Base-by-base conservation (phyloP, 2,113 vertebrate genomes). In the Clarias gariepinus region DNA sequence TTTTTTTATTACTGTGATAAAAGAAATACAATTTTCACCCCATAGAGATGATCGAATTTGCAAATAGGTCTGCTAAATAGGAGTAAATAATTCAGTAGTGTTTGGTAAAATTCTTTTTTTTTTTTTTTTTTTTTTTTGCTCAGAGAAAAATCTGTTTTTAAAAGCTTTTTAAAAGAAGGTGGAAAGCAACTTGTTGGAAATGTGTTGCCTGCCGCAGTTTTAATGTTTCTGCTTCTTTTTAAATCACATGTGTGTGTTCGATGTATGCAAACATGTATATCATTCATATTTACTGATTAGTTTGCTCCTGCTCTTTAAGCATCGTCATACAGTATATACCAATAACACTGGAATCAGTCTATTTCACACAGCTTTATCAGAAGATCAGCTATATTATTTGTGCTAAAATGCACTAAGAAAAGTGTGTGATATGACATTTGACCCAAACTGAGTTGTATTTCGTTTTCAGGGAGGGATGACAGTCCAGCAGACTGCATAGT, bases 401-500 rank as follows among this genome's bases (percentile, higher is more conserved):
- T 36, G 68, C 18, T 71, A 7, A 71, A 71, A 21, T 36, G 30
- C 47, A 47, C 47, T 30, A 5, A 18, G 28, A 69, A 69, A 15
- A 18, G 28, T 36, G 30, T 36, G 18, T 73, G 36, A 47, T 23
- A 19, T 12, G 33, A 23, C 23, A 21, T 23, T 69, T 69, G 30
- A 81, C 30, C 25, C 16, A 1, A 12, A 16, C 13, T 3, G 30
- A 15, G n/a, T 0, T 77, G 55, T 33, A 25, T 23, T 58, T 60
- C n/a, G 13, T 74, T 82, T 92, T 25, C 90, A 99, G 98, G 98
- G 58, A 94, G 98, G 89, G 98, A 99, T 85, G 97, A 98, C 90
- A 80, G 60, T 76, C 96, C 95, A 60, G 98, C 98, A 12, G 98
- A 99, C 88, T 99, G 98, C 86, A 95, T 99, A 84, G 92, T 98